Evolutionary conservation across 2,113 vertebrate species (phyloP), one percentile per base, ranked within the genome.

Genomic region (Platanista minor): DNA sequence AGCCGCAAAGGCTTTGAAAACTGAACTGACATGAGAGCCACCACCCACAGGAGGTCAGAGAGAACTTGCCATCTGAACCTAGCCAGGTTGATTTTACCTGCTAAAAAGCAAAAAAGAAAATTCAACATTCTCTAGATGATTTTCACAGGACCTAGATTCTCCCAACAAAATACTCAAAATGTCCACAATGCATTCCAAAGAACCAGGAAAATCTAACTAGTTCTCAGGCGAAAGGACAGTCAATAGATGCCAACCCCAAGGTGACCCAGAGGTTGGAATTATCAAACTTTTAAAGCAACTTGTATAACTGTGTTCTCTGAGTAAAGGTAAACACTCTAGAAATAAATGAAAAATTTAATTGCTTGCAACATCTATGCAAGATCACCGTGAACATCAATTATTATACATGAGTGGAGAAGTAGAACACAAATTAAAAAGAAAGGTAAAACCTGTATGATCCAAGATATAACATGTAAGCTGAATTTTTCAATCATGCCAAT

Each of bases 11-110:
- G 31, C 29, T 80, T 31, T 49, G 52, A 78, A 36, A 25, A 49
- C 5, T 0, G 25, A 71, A 33, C 27, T 27, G 33, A 83, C 1
- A 0, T 2, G 3, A 10, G 25, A 49, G 17, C 2, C 59, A 13
- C 54, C 21, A 33, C 43, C 62, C 33, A 69, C 36, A 10, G 7
- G 43, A 62, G 11, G 13, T 18, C 23, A 61, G 2, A 14, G 3
- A 31, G 17, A 46, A 27, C 15, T 29, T 80, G 31, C 1, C 1
- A 15, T 2, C 23, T 41, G 29, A 62, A 62, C 41, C 39, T 36
- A 39, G n/a, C 8, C n/a, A 4, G 36, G n/a, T 18, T 13, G 39
- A n/a, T 0, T 52, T 0, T 52, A 33, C 14, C 27, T 49, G 31
- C 54, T 71, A 67, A 86, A 46, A 12, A 85, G 27, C 2, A 39